These are phyloP conservation scores for Danio rerio DNA, from an alignment of 2,113 vertebrate species.

Conservation along the genomic window DNA sequence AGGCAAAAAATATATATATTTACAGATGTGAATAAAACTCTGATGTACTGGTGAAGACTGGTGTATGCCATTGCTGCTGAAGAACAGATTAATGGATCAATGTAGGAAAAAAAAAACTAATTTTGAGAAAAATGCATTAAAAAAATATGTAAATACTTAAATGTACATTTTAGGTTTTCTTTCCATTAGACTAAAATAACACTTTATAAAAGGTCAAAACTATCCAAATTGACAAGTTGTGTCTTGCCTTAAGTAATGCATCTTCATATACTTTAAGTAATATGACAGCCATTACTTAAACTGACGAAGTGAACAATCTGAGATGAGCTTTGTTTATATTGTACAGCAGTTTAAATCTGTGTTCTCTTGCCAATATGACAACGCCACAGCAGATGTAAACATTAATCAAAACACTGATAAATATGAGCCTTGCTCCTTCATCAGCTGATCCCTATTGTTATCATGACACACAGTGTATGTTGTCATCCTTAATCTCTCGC, in stretches of 20 bases:
- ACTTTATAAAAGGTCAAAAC: neutral
- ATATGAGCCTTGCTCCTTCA: conserved; percentile 52
- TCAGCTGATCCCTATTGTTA: conserved; percentile 71
- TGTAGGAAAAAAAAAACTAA: too few species aligned
- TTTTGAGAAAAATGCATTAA: too few species aligned
- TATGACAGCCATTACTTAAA: neutral
- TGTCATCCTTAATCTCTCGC: conserved; percentile 63
- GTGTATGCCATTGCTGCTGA: too few species aligned
- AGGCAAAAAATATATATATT: too few species aligned
- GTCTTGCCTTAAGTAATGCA: too few species aligned
- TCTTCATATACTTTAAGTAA: too few species aligned
- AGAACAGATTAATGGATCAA: too few species aligned
- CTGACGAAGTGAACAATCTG: neutral
- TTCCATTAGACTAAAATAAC: neutral
- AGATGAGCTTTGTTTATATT: conserved; percentile 20
- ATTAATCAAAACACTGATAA: conserved; percentile 64
- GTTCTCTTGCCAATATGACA: conserved; percentile 37
- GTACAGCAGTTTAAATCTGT: conserved; percentile 14
- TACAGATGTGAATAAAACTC: too few species aligned
- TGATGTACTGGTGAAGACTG: too few species aligned
- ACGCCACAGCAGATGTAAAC: conserved; percentile 56
- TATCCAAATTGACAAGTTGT: too few species aligned
- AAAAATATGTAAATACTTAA: too few species aligned
- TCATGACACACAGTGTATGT: conserved; percentile 63
- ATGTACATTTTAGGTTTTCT: too few species aligned